Percentiles rank a stretch among this genome's conserved stretches.
These are phyloP conservation scores for Nymphalis urticae DNA, from an alignment of 2,888 invertebrate genomes.

Conservation along the genomic window DNA sequence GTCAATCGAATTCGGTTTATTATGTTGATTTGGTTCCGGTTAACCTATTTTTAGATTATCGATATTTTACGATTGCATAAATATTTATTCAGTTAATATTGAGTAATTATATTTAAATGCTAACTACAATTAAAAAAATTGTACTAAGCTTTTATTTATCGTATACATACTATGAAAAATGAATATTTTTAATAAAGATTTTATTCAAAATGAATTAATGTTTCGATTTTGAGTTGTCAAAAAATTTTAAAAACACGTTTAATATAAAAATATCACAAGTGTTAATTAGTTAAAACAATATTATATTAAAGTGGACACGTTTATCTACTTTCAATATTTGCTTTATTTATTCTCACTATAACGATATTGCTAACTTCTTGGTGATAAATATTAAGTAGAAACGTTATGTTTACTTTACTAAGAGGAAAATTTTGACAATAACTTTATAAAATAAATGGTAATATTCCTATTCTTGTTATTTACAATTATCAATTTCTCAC, in stretches of 20 bases:
- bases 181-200: background rate
- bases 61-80: background rate
- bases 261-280: background rate
- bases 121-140: background rate
- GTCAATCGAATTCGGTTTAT: constrained; percentile 6
- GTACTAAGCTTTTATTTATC: too few relatives aligned
- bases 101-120: background rate
- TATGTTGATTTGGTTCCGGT: background rate
- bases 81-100: background rate
- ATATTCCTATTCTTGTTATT: too few relatives aligned
- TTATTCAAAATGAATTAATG: too few relatives aligned
- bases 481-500: too few relatives aligned
- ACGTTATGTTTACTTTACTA: background rate
- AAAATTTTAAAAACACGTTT: background rate
- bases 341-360: background rate
- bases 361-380: background rate
- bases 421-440: constrained; percentile 2
- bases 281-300: constrained; percentile 4
- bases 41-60: background rate
- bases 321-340: constrained; percentile 2
- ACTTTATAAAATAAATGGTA: background rate
- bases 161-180: too few relatives aligned
- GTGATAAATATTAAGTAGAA: background rate
- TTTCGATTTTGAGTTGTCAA: background rate
- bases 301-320: background rate